These are phyloP conservation scores for Bombus difficillimus DNA, from an alignment of 1,140 invertebrate genomes.

Conservation along the genomic window DNA sequence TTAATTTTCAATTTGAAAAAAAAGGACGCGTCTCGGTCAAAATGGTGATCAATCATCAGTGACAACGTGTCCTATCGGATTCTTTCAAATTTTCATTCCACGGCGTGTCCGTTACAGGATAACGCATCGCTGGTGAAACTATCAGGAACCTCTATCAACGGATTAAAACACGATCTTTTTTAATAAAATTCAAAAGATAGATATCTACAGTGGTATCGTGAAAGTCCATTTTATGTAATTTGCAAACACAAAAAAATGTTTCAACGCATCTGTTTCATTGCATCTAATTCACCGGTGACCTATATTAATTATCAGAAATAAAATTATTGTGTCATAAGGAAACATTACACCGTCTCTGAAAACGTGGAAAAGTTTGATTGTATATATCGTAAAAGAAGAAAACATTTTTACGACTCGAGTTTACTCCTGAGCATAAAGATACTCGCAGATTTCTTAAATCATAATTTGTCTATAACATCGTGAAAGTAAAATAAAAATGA, in stretches of 20 bases:
- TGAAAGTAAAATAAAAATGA: not conserved
- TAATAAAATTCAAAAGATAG: not conserved
- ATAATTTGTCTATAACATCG: not conserved
- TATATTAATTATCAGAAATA: not conserved
- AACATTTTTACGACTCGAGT: not conserved
- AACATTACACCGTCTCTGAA: not conserved
- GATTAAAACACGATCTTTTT: slow-evolving; percentile 8
- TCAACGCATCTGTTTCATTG: not conserved
- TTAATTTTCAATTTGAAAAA: slow-evolving; percentile 40
- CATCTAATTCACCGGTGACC: not conserved
- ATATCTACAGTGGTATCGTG: not conserved
- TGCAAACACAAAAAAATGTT: not conserved
- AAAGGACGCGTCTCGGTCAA: not conserved
- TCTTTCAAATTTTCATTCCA: slow-evolving; percentile 15
- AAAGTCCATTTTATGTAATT: not conserved
- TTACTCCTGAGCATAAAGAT: not conserved
- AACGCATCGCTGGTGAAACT: not conserved
- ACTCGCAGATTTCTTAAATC: not conserved
- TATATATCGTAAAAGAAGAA: not conserved
- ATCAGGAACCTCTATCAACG: not conserved
- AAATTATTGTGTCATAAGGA: not conserved
- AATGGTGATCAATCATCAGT: slow-evolving; percentile 17
- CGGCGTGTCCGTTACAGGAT: not conserved
- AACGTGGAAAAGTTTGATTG: not conserved
- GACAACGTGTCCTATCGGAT: not conserved